Evolutionary conservation across 2,113 vertebrate species (phyloP), one percentile per base, ranked within the genome.

Genomic region (Salvelinus fontinalis): DNA sequence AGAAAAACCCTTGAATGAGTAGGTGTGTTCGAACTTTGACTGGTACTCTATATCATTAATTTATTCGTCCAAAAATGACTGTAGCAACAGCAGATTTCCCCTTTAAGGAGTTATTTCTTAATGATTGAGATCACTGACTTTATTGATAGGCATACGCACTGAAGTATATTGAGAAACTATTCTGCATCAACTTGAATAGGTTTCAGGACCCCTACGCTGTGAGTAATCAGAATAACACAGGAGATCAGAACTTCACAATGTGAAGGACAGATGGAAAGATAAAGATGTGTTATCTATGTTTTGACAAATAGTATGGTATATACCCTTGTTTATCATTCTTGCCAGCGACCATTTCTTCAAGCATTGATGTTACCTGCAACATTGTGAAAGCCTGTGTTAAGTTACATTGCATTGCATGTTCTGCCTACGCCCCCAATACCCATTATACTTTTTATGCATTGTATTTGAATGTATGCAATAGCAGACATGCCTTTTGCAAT

Each of bases 281-380:
- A 62, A 62, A 62, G n/a, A n/a, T 12, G n/a, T 62, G 59, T 62
- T 62, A 62, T 62, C n/a, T 62, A 22, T 62, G n/a, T 62, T 62
- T 22, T 62, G n/a, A 22, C 59, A 62, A 62, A 22, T 62, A 62
- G 26, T 26, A 26, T 26, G 26, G 26, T 26, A 26, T 26, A 26
- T 18, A 60, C 12, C 31, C 14, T 60, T 20, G 59, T n/a, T 62
- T n/a, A 62, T 16, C 59, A 62, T 62, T n/a, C 18, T 62, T 62
- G 59, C n/a, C 59, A 22, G n/a, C 3, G 5, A 62, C 7, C 5
- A 57, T 20, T 57, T 57, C 51, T 18, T 60, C 59, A 20, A 60
- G 59, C 4, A 60, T 60, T 20, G 20, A 60, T n/a, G 59, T 60
- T 60, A 60, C 59, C 20, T 22, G 20, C 57, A 60, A n/a, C 57